These are phyloP conservation scores for Speoplatyrhinus poulsoni DNA, from an alignment of 2,113 vertebrate species.

Conservation along the genomic window DNA sequence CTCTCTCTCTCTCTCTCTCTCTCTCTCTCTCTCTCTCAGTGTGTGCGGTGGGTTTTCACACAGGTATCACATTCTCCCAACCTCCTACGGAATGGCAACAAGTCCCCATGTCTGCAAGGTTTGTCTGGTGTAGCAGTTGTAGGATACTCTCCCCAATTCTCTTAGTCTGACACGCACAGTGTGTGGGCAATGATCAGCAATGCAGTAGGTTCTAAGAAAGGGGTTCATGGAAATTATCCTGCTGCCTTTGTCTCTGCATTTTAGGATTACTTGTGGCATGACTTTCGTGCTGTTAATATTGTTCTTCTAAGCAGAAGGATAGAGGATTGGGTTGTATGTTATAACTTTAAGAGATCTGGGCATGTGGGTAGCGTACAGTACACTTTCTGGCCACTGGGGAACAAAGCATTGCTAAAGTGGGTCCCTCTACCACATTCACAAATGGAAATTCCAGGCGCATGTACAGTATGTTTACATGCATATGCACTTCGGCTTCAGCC, in stretches of 20 bases:
- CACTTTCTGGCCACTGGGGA: slow-evolving; percentile 46
- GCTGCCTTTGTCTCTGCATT: neutral
- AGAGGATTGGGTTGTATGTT: slow-evolving; percentile 46
- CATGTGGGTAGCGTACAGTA: slow-evolving; percentile 63
- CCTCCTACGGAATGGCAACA: neutral
- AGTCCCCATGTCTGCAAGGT: neutral
- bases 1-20: slow-evolving; percentile 3
- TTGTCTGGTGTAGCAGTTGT: slow-evolving; percentile 9
- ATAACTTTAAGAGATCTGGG: slow-evolving; percentile 67
- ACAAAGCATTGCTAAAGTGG: slow-evolving; percentile 36
- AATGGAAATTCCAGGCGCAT: no score
- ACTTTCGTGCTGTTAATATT: slow-evolving; percentile 16
- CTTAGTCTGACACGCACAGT: neutral
- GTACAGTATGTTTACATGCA: no score
- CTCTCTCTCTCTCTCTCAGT: slow-evolving; percentile 12
- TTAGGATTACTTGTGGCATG: slow-evolving; percentile 7
- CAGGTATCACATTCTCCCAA: slow-evolving; percentile 3
- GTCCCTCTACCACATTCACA: neutral
- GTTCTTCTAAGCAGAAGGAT: slow-evolving; percentile 53
- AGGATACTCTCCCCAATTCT: slow-evolving; percentile 28
- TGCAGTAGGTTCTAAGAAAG: neutral
- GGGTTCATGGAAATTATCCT: slow-evolving; percentile 19
- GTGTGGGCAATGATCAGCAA: neutral
- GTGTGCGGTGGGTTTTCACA: slow-evolving; percentile 10
- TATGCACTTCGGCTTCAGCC: no score